Base-by-base conservation (phyloP, 2,113 vertebrate genomes). In the Bagarius yarrelli region DNA sequence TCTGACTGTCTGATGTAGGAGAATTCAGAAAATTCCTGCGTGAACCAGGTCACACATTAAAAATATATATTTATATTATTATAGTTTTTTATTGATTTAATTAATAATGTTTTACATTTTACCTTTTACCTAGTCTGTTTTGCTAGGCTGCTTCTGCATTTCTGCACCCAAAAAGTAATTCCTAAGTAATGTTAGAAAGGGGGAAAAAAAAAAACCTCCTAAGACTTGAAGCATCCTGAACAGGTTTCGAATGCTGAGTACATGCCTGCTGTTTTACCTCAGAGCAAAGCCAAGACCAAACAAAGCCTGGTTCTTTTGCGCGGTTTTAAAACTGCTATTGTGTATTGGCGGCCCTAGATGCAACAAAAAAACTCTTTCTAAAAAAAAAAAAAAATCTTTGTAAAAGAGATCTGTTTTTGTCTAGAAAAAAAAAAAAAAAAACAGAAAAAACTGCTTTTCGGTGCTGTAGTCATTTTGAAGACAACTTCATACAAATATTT, bases 401-500 rank as follows among this genome's bases (percentile, higher is more conserved):
- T 79, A 14, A 44, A 55, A 66, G 63, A 25, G 89, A 89, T 88
- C 87, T 77, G 83, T 57, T 55, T 82, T 71, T 81, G 80, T 63
- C 66, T 77, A 80, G 77, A 81, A 57, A 19, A 50, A 85, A 73
- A 8, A 52, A 67, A 30, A 53, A 44, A 52, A 64, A 84, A 75
- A 76, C 78, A 57, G 74, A 53, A 44, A 71, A 81, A 85, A 81
- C 50, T 79, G 79, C 70, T 76, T 67, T 59, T 83, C 78, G 2
- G 5, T 78, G 64, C 52, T 55, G 25, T 27, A 40, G n/a, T 71
- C 67, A 30, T 71, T 91, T 91, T 88, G 90, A 87, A 44, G 69
- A 59, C 83, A 19, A 71, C 88, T 34, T 85, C 90, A 90, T 52
- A 14, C n/a, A 60, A 21, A 77, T 15, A 11, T 6, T 16, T 27